Conservation (phyloP, 2,113 vertebrate genomes). For the Prochilodus magdalenae region DNA sequence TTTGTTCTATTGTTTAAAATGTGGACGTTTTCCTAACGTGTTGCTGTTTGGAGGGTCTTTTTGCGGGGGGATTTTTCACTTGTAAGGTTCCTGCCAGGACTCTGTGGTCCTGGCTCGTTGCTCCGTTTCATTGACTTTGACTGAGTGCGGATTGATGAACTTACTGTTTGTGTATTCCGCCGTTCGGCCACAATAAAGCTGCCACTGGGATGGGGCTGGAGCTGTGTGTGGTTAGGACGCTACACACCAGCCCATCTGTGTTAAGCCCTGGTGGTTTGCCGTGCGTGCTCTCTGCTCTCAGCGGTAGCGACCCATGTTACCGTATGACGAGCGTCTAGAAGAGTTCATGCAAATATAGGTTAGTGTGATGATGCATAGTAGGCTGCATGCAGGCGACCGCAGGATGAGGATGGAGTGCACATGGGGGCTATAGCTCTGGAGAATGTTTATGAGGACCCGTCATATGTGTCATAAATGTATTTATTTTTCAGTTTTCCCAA, state of each 20-base stretch:
- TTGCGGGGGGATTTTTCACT: neutral
- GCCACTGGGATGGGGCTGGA: neutral
- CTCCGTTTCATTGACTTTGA: neutral
- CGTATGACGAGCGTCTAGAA: neutral
- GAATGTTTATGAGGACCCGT: no score
- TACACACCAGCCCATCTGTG: neutral
- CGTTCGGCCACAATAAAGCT: neutral
- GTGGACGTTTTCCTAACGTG: neutral
- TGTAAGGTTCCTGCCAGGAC: neutral
- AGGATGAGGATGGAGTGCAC: neutral
- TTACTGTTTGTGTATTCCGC: neutral
- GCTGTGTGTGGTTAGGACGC: neutral
- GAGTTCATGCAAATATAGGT: neutral
- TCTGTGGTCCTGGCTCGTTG: neutral
- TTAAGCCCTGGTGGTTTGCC: neutral
- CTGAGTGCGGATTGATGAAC: constrained; percentile 25
- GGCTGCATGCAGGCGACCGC: neutral
- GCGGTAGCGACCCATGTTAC: no score
- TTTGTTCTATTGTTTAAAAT: constrained; percentile 49
- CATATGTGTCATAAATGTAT: no score
- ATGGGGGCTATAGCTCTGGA: neutral
- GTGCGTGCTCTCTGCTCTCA: neutral
- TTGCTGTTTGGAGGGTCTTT: neutral
- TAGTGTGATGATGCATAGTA: neutral
- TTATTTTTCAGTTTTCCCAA: no score